A percentile compares a stretch with the other conserved stretches of the same genome.
Conservation (phyloP, 2,888 invertebrate species). For the Polydrusus pterygomalis region DNA sequence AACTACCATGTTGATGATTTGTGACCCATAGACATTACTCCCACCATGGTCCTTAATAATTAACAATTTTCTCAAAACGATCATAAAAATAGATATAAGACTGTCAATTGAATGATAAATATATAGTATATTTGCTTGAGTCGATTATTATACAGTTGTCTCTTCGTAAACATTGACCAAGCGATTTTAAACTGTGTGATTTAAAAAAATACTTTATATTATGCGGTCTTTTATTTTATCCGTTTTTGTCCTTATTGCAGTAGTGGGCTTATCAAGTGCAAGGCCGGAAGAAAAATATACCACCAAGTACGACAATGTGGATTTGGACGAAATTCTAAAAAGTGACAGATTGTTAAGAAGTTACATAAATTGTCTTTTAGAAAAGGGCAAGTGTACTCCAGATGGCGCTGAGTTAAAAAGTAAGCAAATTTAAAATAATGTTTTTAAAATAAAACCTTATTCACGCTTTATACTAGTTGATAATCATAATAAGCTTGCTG, state of each 20-base stretch:
- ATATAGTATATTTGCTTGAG: not conserved
- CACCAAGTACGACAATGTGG: slow-evolving; percentile 80
- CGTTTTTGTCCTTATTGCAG: slow-evolving; percentile 14
- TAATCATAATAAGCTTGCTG: too few relatives aligned
- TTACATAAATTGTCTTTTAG: slow-evolving; percentile 80
- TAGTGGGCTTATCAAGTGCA: slow-evolving; percentile 16
- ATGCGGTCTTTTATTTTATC: slow-evolving; percentile 4
- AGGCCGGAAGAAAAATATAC: slow-evolving; percentile 71
- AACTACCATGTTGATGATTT: slow-evolving; percentile 5
- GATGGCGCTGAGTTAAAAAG: slow-evolving; percentile 82
- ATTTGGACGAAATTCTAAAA: slow-evolving; percentile 79
- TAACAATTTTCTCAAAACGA: slow-evolving; percentile 12
- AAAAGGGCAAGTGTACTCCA: slow-evolving; percentile 78
- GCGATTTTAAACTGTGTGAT: not conserved
- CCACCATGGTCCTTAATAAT: slow-evolving; percentile 11
- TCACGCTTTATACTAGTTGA: too few relatives aligned
- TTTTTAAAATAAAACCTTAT: too few relatives aligned
- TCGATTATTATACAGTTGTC: not conserved
- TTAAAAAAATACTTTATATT: not conserved
- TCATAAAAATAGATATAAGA: slow-evolving; percentile 27
- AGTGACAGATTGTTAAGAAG: slow-evolving; percentile 78
- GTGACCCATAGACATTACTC: slow-evolving; percentile 8
- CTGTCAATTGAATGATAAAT: slow-evolving; percentile 23
- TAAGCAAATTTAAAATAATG: slow-evolving; percentile 64
- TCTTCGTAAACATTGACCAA: not conserved